Percentiles rank a stretch among this genome's conserved stretches.
Evolutionary conservation across 2,888 invertebrate genomes (phyloP).

Genomic region (Sminthurides aquaticus): DNA sequence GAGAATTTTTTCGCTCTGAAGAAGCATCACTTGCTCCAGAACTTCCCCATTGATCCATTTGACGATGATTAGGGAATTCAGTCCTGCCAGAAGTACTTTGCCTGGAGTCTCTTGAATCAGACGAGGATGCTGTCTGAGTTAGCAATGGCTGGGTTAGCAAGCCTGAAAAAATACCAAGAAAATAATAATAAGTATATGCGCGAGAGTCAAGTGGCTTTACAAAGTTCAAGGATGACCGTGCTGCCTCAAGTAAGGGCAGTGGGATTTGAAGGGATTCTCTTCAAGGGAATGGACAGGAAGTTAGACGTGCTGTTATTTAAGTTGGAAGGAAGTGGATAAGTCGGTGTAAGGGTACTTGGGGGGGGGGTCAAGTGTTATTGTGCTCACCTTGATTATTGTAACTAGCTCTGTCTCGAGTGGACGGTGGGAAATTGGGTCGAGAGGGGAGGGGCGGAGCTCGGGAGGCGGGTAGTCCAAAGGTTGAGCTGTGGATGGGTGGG

Average conservation of each 20-base stretch:
- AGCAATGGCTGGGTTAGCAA: constrained; percentile 33
- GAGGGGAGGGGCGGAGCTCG: constrained; percentile 27
- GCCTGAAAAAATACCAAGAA: constrained; percentile 15
- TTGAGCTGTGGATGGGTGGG: constrained; percentile 12
- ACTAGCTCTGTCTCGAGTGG: constrained; percentile 24
- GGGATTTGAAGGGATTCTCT: too few relatives aligned
- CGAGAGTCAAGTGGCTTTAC: too few relatives aligned
- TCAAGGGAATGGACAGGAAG: too few relatives aligned
- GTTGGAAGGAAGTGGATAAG: too few relatives aligned
- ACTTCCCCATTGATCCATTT: constrained; percentile 32
- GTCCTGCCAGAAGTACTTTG: constrained; percentile 25
- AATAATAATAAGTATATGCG: neutral
- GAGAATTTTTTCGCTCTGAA: constrained; percentile 27
- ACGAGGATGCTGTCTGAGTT: constrained; percentile 34
- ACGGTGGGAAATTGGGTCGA: constrained; percentile 26
- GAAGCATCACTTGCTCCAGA: constrained; percentile 31
- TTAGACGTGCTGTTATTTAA: too few relatives aligned
- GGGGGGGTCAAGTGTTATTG: neutral
- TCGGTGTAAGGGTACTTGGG: too few relatives aligned
- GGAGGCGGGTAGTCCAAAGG: constrained; percentile 6
- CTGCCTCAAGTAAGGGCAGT: too few relatives aligned
- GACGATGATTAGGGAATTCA: constrained; percentile 27
- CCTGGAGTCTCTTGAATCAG: constrained; percentile 31
- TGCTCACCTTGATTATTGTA: constrained; percentile 27
- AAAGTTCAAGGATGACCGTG: too few relatives aligned